Base-by-base conservation (phyloP, 2,113 vertebrate species). In the Chamaetylas fuelleborni region DNA sequence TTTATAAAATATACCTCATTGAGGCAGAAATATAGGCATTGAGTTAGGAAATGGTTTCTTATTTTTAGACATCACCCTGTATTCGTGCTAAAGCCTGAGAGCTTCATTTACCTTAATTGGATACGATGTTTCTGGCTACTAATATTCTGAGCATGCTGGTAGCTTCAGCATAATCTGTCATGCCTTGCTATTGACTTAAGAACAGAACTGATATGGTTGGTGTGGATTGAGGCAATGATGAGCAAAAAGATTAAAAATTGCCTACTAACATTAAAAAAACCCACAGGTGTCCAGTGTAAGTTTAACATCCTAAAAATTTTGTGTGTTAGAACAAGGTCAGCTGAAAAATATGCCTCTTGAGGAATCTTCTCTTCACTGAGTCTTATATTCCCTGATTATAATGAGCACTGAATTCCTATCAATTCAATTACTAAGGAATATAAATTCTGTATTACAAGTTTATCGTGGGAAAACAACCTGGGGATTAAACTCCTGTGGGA, bases 391-490 rank as follows among this genome's bases (percentile, higher is more conserved):
- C 64, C 15, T 71, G 54, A 53, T 95, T 96, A 81, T 90, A 97
- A 95, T 86, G 57, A 97, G 48, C 42, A 61, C 84, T 88, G 77
- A 85, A 90, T 84, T 65, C 47, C 86, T 93, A 80, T 92, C 58
- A 97, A 92, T 28, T 9, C 69, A 95, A 92, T 83, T 97, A 83
- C n/a, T 93, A 61, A 95, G 50, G 56, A 96, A 93, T 79, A 61
- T 42, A 76, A 64, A 83, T 89, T 93, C 47, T 48, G 31, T 81
- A 60, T 77, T 88, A 25, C 16, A 95, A 92, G 61, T 96, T 95
- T 92, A 89, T 93, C 90, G 87, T 67, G 28, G 83, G 58, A 93
- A 91, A 93, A 93, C 16, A 96, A 95, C 48, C 60, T 88, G 58
- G n/a, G 91, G 62, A 94, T 66, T 33, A 95, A 94, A 90, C 50